Percentiles rank a stretch among this genome's conserved stretches.
Conservation (phyloP, 2,888 invertebrate species). For the Trachelus tabidus region DNA sequence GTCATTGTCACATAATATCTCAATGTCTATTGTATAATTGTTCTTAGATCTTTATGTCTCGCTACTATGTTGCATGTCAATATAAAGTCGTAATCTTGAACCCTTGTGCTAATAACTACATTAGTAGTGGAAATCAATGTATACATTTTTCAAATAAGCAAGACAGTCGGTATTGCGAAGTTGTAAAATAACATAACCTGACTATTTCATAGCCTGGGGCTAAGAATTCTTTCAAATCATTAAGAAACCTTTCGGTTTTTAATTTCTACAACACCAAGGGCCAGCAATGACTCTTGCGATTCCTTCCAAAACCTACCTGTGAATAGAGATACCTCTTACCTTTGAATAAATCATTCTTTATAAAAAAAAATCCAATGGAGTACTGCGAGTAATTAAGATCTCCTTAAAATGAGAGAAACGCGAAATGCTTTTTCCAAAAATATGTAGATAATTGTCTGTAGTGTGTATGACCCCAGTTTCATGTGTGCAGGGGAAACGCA, state of each 20-base stretch:
- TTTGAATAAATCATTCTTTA: not conserved
- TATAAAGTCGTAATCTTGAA: not conserved
- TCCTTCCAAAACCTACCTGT: not conserved
- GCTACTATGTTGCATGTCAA: not conserved
- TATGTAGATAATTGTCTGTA: slow-evolving; percentile 12
- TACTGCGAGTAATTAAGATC: not conserved
- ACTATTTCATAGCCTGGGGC: not conserved
- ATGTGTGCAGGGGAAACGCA: slow-evolving; percentile 66
- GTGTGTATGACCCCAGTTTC: slow-evolving; percentile 46
- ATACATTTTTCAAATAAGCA: not conserved
- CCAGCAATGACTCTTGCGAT: not conserved
- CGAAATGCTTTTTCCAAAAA: not conserved
- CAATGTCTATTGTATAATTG: not conserved
- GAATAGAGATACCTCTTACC: not conserved
- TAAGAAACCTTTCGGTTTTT: not conserved
- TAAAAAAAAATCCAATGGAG: not conserved
- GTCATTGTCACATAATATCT: not conserved
- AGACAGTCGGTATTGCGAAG: not conserved
- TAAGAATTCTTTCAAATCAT: not conserved
- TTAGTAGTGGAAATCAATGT: slow-evolving; percentile 36
- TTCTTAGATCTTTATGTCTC: not conserved
- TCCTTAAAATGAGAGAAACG: not conserved
- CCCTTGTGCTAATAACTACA: slow-evolving; percentile 26
- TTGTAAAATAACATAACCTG: not conserved
- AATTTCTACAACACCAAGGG: not conserved